These are phyloP conservation scores for Gavialis gangeticus DNA, from an alignment of 2,113 vertebrate species.

Conservation along the genomic window DNA sequence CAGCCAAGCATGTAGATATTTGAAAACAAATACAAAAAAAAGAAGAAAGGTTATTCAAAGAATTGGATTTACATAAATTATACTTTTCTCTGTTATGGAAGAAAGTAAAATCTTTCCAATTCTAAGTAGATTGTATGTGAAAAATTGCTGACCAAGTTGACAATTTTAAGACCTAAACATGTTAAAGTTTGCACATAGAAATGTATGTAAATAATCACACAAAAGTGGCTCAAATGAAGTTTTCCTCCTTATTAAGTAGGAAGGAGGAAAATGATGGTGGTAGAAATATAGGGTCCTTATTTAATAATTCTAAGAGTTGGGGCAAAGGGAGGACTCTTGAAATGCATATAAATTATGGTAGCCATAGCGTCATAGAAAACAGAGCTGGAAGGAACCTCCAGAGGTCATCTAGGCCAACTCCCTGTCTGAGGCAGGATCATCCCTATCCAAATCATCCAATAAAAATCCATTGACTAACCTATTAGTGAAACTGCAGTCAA, in stretches of 20 bases:
- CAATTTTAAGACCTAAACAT: neutral
- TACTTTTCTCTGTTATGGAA: neutral
- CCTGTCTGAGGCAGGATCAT: too few relatives aligned
- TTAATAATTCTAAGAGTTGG: neutral
- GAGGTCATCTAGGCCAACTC: too few relatives aligned
- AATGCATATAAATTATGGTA: too few relatives aligned
- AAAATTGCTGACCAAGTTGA: neutral
- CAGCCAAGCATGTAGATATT: neutral
- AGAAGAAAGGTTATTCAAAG: neutral
- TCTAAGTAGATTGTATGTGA: neutral
- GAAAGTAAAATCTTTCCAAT: neutral
- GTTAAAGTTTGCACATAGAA: neutral
- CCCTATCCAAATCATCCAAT: too few relatives aligned
- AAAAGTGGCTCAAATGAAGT: neutral
- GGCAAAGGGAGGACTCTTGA: too few relatives aligned
- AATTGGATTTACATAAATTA: neutral
- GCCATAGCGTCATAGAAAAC: too few relatives aligned
- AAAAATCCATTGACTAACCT: too few relatives aligned
- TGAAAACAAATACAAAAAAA: neutral
- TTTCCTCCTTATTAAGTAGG: neutral
- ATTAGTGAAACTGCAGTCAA: too few relatives aligned
- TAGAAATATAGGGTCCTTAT: neutral
- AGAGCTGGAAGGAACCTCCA: too few relatives aligned
- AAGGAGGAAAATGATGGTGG: slow-evolving; percentile 4
- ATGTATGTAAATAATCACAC: slow-evolving; percentile 12